Base-by-base conservation (phyloP, 2,888 invertebrate genomes). In the Leptinotarsa peninsularis region DNA sequence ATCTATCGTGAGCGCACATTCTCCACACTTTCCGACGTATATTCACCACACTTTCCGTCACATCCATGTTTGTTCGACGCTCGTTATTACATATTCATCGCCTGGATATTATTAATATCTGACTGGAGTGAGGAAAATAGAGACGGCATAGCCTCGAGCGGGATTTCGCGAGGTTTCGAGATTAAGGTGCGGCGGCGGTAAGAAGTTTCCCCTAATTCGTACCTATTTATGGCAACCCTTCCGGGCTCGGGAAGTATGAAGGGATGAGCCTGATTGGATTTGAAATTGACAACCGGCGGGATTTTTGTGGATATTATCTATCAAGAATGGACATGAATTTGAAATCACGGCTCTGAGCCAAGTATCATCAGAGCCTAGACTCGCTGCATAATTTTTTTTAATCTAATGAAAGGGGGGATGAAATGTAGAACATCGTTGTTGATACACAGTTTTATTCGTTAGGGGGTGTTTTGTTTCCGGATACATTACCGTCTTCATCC, bases 11-110 rank as follows among this genome's bases (percentile, higher is more conserved):
- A 60, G 27, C 60, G 23, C 27, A 27, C 21, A 60, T 60, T 60
- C 27, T 15, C 60, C 60, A 60, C 60, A 60, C 60, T 60, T 27
- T 60, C 23, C 23, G 27, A 21, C 27, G 23, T 14, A 13, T 10
- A 60, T 60, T 60, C 27, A 21, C 60, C 27, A 60, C 60, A 60
- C 60, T 60, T 60, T 60, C 60, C 60, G 60, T 60, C 60, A 27
- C 60, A 60, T 23, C 60, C 21, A 58, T 54, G 71, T 68, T 72
- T 63, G 54, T 72, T 75, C 72, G 66, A 68, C 66, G 54, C 66
- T 72, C 67, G 23, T 63, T 66, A 68, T 72, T 68, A 75, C 68
- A 71, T 66, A 75, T 75, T 75, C 72, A 75, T 72, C 72, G 63
- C 68, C 66, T 49, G 54, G 63, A 75, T 75, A 72, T 75, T 63